Base-by-base conservation (phyloP, 2,113 vertebrate species). In the Etia nguti region DNA sequence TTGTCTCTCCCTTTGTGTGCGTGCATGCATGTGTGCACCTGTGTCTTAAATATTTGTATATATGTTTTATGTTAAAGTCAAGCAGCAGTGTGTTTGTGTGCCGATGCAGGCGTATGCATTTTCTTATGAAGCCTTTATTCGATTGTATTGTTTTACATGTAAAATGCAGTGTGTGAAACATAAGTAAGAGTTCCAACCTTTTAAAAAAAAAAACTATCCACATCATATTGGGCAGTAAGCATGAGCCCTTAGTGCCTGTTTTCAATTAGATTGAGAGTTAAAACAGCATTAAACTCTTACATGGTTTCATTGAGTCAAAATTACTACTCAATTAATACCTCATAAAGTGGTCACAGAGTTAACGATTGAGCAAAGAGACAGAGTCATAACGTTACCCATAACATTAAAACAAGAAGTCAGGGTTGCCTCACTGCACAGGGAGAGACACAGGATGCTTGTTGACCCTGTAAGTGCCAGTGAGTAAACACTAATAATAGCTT, bases 321-420 rank as follows among this genome's bases (percentile, higher is more conserved):
- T 95, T 96, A 96, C 93, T 94, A 95, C 94, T 94, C 94, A 96
- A 95, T 96, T 96, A 96, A 96, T 95, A 95, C 94, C 94, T 92
- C 93, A 91, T 96, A 95, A 95, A 95, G 94, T 92, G 94, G 93
- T 95, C 94, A 94, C 79, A 86, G 93, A 95, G 94, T 95, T 96
- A 96, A 96, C 93, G 94, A 95, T 88, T 92, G 93, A 93, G 91
- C 91, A 91, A 91, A 93, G 93, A 93, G 92, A 94, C 94, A 89
- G 93, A 90, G 93, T 92, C 92, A 90, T 96, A 95, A 95, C 85
- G 57, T 91, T 92, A 90, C 90, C 93, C 93, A 92, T 95, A 95
- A 95, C 94, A 94, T 95, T 95, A 93, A 93, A 94, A 92, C 89
- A 79, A 88, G 84, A 83, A 94, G 93, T 90, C 92, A 43, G 88